Evolutionary conservation across 2,888 invertebrate species (phyloP).

Genomic region (Cheilosia variabilis): DNA sequence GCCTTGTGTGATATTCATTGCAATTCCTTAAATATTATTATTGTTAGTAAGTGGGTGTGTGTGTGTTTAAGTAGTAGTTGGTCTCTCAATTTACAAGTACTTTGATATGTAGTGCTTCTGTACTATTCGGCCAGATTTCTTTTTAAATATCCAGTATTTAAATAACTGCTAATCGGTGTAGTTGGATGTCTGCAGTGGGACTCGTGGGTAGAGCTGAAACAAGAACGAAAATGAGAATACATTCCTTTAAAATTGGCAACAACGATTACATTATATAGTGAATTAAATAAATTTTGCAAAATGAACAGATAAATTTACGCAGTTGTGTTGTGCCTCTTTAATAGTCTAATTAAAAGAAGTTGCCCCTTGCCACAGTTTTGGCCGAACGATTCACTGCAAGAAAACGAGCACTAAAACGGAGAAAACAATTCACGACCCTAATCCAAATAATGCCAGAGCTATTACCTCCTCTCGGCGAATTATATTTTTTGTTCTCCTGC

Average conservation of each 20-base stretch:
- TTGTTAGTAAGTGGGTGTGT: constrained; percentile 11
- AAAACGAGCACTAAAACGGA: constrained; percentile 24
- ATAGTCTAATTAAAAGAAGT: constrained; percentile 40
- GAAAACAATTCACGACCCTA: constrained; percentile 34
- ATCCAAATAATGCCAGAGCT: constrained; percentile 36
- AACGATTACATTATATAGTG: not conserved
- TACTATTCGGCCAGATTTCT: constrained; percentile 82
- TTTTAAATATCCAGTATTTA: constrained; percentile 82
- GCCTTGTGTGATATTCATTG: constrained; percentile 21
- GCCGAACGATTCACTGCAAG: constrained; percentile 25
- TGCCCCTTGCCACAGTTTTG: constrained; percentile 3
- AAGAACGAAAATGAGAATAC: constrained; percentile 72
- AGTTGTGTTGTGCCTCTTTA: constrained; percentile 39
- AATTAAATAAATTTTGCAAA: constrained; percentile 10
- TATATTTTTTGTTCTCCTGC: constrained; percentile 19
- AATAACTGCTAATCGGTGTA: constrained; percentile 84
- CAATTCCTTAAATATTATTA: constrained; percentile 31
- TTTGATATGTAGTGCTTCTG: constrained; percentile 83
- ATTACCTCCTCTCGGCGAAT: constrained; percentile 10
- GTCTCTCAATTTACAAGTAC: constrained; percentile 80
- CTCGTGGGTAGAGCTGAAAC: constrained; percentile 87
- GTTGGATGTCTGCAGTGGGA: constrained; percentile 85
- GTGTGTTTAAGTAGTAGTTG: constrained; percentile 64
- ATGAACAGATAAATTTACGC: not conserved
- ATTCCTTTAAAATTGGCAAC: not conserved